phyloP scores from a whole-genome alignment of 2,888 invertebrate species.

The Arge pagana region DNA sequence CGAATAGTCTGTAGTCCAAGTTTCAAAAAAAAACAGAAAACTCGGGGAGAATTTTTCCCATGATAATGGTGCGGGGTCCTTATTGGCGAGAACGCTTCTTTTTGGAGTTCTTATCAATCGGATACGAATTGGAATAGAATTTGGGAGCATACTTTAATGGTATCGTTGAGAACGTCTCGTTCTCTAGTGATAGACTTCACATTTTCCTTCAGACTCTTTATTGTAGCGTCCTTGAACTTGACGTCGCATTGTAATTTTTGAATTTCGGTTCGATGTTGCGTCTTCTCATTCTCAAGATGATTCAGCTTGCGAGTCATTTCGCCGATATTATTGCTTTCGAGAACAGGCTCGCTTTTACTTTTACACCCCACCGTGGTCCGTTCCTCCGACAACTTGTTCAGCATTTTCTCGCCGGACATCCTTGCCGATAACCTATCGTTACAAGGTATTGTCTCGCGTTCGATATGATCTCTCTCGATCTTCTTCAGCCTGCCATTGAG shows the following conservation, averaged over 20 bases:
- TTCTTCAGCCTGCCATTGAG: slow-evolving; percentile 25
- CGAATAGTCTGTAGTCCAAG: no score
- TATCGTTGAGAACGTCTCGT: slow-evolving; percentile 30
- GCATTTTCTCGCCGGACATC: no score
- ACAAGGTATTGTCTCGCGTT: no score
- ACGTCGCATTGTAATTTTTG: slow-evolving; percentile 32
- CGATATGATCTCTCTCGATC: slow-evolving; percentile 5
- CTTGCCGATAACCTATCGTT: no score
- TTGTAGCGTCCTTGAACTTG: slow-evolving; percentile 29
- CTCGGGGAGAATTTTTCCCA: no score
- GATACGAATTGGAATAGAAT: no score
- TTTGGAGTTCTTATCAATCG: no score
- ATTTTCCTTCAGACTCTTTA: slow-evolving; percentile 26
- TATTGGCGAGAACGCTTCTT: no score
- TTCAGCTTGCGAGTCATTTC: slow-evolving; percentile 14
- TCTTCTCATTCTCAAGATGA: slow-evolving; percentile 21
- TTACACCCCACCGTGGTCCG: not conserved
- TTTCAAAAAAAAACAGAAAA: no score
- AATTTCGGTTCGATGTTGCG: slow-evolving; percentile 24
- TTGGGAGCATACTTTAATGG: slow-evolving; percentile 9
- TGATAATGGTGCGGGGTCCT: no score
- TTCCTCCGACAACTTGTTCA: not conserved
- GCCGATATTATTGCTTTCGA: not conserved
- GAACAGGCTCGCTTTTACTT: not conserved
- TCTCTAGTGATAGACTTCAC: slow-evolving; percentile 32